Conservation (phyloP, 1,140 invertebrate genomes). For the Drosophila subpulchrella region DNA sequence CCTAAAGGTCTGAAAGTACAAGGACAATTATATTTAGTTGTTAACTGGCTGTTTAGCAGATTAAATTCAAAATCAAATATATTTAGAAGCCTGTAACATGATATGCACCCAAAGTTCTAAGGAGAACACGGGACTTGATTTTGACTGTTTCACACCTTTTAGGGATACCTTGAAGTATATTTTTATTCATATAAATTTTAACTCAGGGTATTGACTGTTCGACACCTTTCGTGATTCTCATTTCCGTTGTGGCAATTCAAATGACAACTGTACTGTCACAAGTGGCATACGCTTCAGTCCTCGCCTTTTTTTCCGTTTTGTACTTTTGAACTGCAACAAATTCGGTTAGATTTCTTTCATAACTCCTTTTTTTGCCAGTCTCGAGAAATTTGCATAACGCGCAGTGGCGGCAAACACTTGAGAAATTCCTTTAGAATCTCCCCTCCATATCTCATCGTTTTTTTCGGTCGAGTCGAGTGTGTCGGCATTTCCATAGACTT, state of each 20-base stretch:
- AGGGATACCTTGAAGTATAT: too few species aligned
- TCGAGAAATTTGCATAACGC: slow-evolving; percentile 67
- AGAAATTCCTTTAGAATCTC: slow-evolving; percentile 67
- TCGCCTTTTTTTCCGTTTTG: slow-evolving; percentile 37
- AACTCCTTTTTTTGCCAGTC: slow-evolving; percentile 34
- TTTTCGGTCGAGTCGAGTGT: slow-evolving; percentile 58
- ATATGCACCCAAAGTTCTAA: too few species aligned
- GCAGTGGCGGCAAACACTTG: slow-evolving; percentile 55
- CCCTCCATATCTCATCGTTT: slow-evolving; percentile 40
- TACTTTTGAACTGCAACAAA: slow-evolving; percentile 59
- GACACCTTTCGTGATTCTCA: not conserved
- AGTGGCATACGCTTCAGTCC: slow-evolving; percentile 50
- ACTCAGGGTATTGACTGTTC: not conserved
- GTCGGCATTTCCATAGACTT: slow-evolving; percentile 62
- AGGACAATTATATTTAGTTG: too few species aligned
- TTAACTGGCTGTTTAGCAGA: too few species aligned
- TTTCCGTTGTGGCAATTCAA: slow-evolving; percentile 53
- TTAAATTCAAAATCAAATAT: too few species aligned
- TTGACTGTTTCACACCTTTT: too few species aligned
- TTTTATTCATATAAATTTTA: not conserved
- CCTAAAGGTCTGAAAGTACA: not conserved
- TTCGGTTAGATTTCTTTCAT: slow-evolving; percentile 63
- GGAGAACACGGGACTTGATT: too few species aligned
- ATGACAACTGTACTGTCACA: slow-evolving; percentile 74
- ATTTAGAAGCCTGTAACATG: too few species aligned